Evolutionary conservation across 1,140 invertebrate species (phyloP), one percentile per base, ranked within the genome.

Genomic region (Drosophila nikananu): DNA sequence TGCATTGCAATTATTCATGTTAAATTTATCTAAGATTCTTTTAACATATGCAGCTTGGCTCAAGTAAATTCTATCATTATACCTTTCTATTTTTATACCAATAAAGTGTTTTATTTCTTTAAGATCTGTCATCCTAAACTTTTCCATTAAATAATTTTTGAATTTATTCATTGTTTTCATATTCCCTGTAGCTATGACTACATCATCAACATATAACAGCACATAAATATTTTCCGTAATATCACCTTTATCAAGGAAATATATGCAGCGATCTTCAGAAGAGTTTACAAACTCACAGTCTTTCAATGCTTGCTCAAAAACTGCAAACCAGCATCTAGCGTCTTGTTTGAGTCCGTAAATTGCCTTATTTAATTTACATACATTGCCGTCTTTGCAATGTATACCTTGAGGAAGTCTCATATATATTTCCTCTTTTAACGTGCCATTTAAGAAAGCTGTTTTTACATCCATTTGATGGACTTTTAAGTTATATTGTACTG

Each of bases 391-490:
- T 25, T 25, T 25, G 25, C 41, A 42, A 10, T 9, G 2, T n/a
- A 41, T 41, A 41, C 91, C 92, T 75, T 93, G 80, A 52, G 94
- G 93, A 57, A 90, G 60, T 68, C 78, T 63, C 54, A 80, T 94
- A 59, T 90, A 93, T 15, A 94, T 81, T 55, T 89, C 81, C 76
- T 94, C 86, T 7, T 94, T 74, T 42, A 94, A 71, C 2, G 82
- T 55, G 32, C 92, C 92, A 80, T 94, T 91, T 30, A 94, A 64
- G 51, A 93, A 94, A 5, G 93, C 92, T 5, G 87, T 92, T 67
- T 25, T 25, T 25, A 93, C 81, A 77, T 94, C 91, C 44, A 93
- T 71, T n/a, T n/a, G n/a, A n/a, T n/a, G n/a, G n/a, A n/a, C n/a
- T n/a, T n/a, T n/a, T n/a, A n/a, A n/a, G n/a, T n/a, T n/a, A n/a